phyloP scores from a whole-genome alignment of 2,888 invertebrate species.

The Hanleya hanleyi region DNA sequence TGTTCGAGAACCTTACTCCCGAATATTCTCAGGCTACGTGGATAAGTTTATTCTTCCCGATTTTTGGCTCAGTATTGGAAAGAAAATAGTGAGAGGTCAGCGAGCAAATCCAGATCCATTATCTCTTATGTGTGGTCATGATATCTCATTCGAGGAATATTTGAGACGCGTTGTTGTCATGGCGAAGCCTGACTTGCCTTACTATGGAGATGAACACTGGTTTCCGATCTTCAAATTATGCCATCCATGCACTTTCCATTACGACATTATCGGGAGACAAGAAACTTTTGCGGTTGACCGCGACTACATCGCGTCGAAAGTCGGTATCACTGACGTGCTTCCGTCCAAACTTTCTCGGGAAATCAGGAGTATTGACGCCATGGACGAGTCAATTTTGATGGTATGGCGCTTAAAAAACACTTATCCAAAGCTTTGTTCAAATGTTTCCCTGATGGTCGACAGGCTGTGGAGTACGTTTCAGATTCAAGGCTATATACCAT shows the following conservation, averaged over 20 bases:
- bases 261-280: slow-evolving; percentile 91
- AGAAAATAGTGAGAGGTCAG: slow-evolving; percentile 33
- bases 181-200: slow-evolving; percentile 23
- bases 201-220: slow-evolving; percentile 85
- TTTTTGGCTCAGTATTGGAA: slow-evolving; percentile 60
- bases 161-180: slow-evolving; percentile 33
- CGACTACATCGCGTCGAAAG: background rate
- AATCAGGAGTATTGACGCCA: background rate
- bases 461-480: background rate
- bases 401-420: background rate
- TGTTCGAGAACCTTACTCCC: slow-evolving; percentile 90
- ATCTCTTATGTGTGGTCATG: slow-evolving; percentile 34
- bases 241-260: slow-evolving; percentile 88
- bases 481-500: background rate
- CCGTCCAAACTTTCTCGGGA: background rate
- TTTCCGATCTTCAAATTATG: slow-evolving; percentile 86
- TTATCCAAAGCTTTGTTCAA: background rate
- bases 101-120: slow-evolving; percentile 28
- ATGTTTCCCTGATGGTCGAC: background rate
- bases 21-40: slow-evolving; percentile 88
- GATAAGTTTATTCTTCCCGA: slow-evolving; percentile 81
- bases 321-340: background rate
- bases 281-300: slow-evolving; percentile 78
- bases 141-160: slow-evolving; percentile 39
- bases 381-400: background rate